These are phyloP conservation scores for Scaptomyza pallida DNA, from an alignment of 1,140 invertebrate genomes.

Conservation along the genomic window DNA sequence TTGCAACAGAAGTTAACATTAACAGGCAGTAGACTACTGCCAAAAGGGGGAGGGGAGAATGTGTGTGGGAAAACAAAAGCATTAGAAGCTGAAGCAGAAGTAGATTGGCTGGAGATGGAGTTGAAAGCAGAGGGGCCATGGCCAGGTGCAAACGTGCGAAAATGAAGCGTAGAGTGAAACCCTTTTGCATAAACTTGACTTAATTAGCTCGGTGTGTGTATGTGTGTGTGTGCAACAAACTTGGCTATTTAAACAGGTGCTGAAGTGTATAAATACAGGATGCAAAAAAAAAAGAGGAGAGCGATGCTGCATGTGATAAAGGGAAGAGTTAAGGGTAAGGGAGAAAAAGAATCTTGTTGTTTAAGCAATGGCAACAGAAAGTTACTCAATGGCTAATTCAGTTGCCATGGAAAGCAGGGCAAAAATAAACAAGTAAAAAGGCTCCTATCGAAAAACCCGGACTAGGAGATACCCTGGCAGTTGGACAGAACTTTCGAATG, in stretches of 20 bases:
- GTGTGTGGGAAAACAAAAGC: constrained; percentile 44
- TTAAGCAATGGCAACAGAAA: no score
- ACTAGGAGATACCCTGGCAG: no score
- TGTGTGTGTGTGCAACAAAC: constrained; percentile 72
- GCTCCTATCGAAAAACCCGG: no score
- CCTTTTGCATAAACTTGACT: constrained; percentile 79
- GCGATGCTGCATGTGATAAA: not conserved
- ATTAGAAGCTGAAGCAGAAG: constrained; percentile 17
- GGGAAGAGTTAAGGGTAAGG: not conserved
- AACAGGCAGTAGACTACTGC: constrained; percentile 2
- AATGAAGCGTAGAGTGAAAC: constrained; percentile 26
- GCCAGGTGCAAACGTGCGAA: constrained; percentile 49
- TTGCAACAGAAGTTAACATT: constrained; percentile 26
- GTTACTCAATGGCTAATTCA: no score
- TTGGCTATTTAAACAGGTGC: constrained; percentile 78
- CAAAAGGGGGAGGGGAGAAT: not conserved
- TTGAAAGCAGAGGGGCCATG: not conserved
- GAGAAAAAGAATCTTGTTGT: not conserved
- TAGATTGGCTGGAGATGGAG: no score
- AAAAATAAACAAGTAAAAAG: no score
- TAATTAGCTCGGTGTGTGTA: no score
- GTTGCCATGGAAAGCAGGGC: no score
- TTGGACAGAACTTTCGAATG: no score
- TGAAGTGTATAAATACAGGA: constrained; percentile 39
- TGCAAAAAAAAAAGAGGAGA: no score